A percentile compares a stretch with the other conserved stretches of the same genome.
Evolutionary conservation across 2,113 vertebrate genomes (phyloP).

Genomic region (Gnathonemus echidnorhynchus): DNA sequence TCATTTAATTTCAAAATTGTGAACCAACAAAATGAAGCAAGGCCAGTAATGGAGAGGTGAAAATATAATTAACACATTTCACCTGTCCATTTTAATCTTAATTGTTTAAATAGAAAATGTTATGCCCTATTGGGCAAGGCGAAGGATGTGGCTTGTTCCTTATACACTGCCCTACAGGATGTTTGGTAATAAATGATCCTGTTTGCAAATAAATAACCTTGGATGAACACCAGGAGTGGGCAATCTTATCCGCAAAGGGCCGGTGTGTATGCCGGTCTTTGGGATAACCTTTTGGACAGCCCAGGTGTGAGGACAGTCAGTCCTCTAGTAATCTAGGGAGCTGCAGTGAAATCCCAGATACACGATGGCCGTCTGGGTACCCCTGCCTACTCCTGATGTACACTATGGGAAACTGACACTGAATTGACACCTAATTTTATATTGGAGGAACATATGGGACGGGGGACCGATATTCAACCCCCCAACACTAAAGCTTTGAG

Average conservation of each 20-base stretch:
- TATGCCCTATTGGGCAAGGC: neutral
- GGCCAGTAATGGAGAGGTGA: neutral
- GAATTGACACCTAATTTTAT: neutral
- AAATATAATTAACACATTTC: neutral
- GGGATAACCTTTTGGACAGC: no score
- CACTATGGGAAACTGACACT: neutral
- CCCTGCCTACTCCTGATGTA: neutral
- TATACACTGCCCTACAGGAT: neutral
- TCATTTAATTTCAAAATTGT: neutral
- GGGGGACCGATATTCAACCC: neutral
- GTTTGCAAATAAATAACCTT: neutral
- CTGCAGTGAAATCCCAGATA: neutral
- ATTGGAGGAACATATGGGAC: neutral
- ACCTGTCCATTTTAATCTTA: neutral
- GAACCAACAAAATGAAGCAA: neutral
- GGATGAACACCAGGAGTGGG: neutral
- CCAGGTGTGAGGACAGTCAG: neutral
- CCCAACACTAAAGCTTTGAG: neutral
- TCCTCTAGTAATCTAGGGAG: neutral
- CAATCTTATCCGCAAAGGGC: neutral
- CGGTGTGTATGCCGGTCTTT: no score
- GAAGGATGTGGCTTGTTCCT: neutral
- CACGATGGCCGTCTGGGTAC: neutral
- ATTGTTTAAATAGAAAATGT: neutral
- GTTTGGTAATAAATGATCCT: neutral